Conservation (phyloP, 1,140 invertebrate species). For the Periplaneta americana region DNA sequence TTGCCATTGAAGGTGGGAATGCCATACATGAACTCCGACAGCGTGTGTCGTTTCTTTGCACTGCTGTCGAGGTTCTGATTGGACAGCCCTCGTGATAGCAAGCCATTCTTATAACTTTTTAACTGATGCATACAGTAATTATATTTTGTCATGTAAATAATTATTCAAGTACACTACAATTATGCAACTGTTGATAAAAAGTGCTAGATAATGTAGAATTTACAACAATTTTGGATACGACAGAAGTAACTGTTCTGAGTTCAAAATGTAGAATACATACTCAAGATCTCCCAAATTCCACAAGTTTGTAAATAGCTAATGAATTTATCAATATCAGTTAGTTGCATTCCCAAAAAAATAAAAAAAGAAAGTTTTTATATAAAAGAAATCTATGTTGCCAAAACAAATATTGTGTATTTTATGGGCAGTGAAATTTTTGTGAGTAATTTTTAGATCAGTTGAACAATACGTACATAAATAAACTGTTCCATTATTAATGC, state of each 20-base stretch:
- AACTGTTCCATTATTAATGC: neutral
- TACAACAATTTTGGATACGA: neutral
- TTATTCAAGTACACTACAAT: neutral
- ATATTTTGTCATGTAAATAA: neutral
- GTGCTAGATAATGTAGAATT: neutral
- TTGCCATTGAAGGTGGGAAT: neutral
- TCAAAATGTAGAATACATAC: neutral
- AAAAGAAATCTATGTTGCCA: constrained; percentile 12
- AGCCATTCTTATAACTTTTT: neutral
- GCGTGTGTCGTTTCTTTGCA: neutral
- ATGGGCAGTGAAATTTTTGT: neutral
- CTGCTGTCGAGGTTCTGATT: neutral
- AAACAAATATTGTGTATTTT: neutral
- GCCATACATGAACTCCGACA: neutral
- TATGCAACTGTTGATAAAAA: constrained; percentile 2
- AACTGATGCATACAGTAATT: neutral
- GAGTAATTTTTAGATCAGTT: neutral
- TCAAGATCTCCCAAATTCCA: neutral
- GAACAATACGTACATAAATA: neutral
- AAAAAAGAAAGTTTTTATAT: neutral
- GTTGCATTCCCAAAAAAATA: neutral
- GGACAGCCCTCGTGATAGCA: neutral
- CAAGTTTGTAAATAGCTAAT: constrained; percentile 10
- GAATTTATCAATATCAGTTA: constrained; percentile 5
- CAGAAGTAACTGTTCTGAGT: neutral